A percentile compares a stretch with the other conserved stretches of the same genome.
Conservation (phyloP, 2,888 invertebrate species). For the Spilosoma lubricipeda region DNA sequence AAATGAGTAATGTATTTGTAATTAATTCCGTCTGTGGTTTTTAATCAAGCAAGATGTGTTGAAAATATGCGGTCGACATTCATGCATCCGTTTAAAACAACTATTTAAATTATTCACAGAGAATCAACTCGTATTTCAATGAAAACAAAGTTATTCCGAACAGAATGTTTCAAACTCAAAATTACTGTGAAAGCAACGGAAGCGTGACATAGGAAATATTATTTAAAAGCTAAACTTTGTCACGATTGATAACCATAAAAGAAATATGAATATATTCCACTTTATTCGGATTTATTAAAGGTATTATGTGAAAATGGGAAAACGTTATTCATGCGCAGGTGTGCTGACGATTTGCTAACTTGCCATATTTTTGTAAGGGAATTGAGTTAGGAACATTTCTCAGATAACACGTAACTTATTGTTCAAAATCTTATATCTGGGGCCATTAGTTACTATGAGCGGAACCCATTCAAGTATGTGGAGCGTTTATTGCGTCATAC, state of each 20-base stretch:
- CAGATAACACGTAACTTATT: slow-evolving; percentile 50
- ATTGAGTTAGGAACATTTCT: slow-evolving; percentile 66
- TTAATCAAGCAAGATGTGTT: slow-evolving; percentile 68
- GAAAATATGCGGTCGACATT: slow-evolving; percentile 71
- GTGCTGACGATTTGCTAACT: slow-evolving; percentile 84
- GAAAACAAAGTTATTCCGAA: slow-evolving; percentile 55
- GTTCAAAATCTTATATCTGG: slow-evolving; percentile 51
- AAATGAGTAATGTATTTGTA: slow-evolving; percentile 48
- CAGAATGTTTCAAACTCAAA: slow-evolving; percentile 34
- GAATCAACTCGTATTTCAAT: slow-evolving; percentile 57
- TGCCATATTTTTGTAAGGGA: slow-evolving; percentile 79
- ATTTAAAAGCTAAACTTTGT: slow-evolving; percentile 48
- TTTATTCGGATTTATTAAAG: slow-evolving; percentile 79
- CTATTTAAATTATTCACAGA: slow-evolving; percentile 74
- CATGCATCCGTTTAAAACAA: slow-evolving; percentile 67
- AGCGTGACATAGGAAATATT: slow-evolving; percentile 35
- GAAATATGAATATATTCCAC: slow-evolving; percentile 75
- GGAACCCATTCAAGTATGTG: slow-evolving; percentile 39
- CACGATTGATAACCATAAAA: slow-evolving; percentile 62
- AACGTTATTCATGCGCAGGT: slow-evolving; percentile 84
- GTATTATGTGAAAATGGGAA: slow-evolving; percentile 79
- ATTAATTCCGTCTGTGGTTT: slow-evolving; percentile 63
- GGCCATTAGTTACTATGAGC: slow-evolving; percentile 47
- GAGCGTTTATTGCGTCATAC: slow-evolving; percentile 50
- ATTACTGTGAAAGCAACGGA: slow-evolving; percentile 34